These are phyloP conservation scores for Gallinago paraguaiae DNA, from an alignment of 2,113 vertebrate species.

Conservation along the genomic window DNA sequence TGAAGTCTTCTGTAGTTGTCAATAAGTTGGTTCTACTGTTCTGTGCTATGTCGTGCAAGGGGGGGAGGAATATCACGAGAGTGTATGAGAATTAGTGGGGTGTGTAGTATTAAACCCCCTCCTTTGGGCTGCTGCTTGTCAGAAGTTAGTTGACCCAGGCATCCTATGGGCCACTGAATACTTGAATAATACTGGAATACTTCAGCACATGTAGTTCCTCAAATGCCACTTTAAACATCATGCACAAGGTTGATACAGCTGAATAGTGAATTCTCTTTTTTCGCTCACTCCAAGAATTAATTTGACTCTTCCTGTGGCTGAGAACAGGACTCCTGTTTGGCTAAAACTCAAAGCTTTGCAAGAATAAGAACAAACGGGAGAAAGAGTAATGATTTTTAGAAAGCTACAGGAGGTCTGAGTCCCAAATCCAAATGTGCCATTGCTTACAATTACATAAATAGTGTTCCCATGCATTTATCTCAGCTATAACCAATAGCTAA, in stretches of 20 bases:
- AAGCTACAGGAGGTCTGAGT: slow-evolving; percentile 56
- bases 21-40: neutral
- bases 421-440: slow-evolving; percentile 54
- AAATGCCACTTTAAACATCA: neutral
- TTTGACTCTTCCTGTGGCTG: slow-evolving; percentile 47
- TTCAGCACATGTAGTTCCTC: neutral
- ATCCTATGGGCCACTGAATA: neutral
- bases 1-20: neutral
- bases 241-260: neutral
- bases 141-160: neutral
- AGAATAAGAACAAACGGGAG: slow-evolving; percentile 23
- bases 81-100: neutral
- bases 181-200: neutral
- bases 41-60: neutral
- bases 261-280: neutral
- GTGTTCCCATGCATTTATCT: slow-evolving; percentile 71
- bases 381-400: slow-evolving; percentile 58
- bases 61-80: neutral
- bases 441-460: slow-evolving; percentile 68
- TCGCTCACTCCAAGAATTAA: slow-evolving; percentile 27
- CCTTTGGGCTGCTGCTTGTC: neutral
- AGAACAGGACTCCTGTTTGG: slow-evolving; percentile 40
- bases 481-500: slow-evolving; percentile 62
- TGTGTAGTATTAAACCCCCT: neutral
- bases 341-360: slow-evolving; percentile 40